Percentiles rank a stretch among this genome's conserved stretches.
These are phyloP conservation scores for Nematolebias whitei DNA, from an alignment of 2,113 vertebrate genomes.

Conservation along the genomic window DNA sequence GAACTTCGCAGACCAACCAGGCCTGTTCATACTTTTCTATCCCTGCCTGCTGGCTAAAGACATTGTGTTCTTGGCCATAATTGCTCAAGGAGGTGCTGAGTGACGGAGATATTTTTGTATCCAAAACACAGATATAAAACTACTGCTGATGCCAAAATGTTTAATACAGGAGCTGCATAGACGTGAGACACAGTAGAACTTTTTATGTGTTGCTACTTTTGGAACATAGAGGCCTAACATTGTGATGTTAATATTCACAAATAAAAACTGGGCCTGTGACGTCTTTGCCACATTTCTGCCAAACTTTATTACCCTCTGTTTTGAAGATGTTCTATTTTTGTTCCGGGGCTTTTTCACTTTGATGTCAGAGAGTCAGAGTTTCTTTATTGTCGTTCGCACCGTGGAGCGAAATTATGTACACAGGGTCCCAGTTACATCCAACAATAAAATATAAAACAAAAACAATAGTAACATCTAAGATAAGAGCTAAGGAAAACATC, in stretches of 20 bases:
- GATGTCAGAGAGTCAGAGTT: no score
- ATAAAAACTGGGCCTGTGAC: background rate
- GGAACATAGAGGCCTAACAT: no score
- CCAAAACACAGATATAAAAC: conserved; percentile 14
- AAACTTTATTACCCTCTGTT: background rate
- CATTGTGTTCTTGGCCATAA: conserved; percentile 55
- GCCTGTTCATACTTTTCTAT: conserved; percentile 60
- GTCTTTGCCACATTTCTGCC: background rate
- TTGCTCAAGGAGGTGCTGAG: conserved; percentile 41
- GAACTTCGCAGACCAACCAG: conserved; percentile 41
- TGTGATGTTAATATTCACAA: background rate
- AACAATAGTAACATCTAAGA: no score
- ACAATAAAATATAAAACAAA: no score
- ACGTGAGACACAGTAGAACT: background rate
- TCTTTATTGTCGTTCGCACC: no score
- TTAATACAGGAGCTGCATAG: background rate
- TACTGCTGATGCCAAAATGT: background rate
- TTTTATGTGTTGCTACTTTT: background rate
- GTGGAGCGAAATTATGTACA: no score
- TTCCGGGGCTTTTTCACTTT: background rate
- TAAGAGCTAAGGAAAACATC: no score
- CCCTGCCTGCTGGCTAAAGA: conserved; percentile 41
- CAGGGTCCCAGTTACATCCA: no score
- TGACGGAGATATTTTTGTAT: conserved; percentile 41
- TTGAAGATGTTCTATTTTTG: conserved; percentile 3